Percentiles rank a stretch among this genome's conserved stretches.
Conservation (phyloP, 2,113 vertebrate species). For the Castor canadensis region DNA sequence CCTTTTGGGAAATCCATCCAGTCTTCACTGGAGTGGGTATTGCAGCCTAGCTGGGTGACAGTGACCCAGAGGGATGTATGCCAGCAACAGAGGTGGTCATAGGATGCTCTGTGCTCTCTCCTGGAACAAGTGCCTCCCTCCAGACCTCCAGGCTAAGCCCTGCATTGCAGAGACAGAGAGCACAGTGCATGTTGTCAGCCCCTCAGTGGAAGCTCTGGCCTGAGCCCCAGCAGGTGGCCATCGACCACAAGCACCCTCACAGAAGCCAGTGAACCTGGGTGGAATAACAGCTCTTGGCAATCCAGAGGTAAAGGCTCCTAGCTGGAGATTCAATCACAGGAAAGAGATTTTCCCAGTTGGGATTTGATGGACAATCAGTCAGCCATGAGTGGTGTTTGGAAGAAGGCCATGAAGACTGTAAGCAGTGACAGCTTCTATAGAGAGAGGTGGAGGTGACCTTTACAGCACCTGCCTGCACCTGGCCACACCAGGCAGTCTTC, state of each 20-base stretch:
- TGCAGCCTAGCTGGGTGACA: background rate
- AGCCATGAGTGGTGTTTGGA: background rate
- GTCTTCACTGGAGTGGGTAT: background rate
- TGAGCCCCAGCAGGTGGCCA: background rate
- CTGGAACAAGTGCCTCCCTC: background rate
- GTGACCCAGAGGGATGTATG: background rate
- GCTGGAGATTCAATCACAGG: background rate
- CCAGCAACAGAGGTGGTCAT: background rate
- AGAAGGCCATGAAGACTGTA: background rate
- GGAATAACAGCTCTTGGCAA: background rate
- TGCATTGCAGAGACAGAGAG: background rate
- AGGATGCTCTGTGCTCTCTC: background rate
- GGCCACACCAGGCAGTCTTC: background rate
- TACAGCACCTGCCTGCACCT: background rate
- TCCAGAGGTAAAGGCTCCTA: background rate
- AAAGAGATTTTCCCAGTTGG: conserved; percentile 31
- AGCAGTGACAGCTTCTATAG: background rate
- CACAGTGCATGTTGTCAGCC: background rate
- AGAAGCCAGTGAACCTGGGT: background rate
- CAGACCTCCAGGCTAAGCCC: background rate
- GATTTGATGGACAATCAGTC: background rate
- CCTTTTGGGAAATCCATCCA: background rate
- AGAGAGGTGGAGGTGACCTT: background rate
- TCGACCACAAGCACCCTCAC: background rate
- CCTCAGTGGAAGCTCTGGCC: background rate